These are phyloP conservation scores for Lepeophtheirus salmonis DNA, from an alignment of 1,140 invertebrate genomes.

Conservation along the genomic window DNA sequence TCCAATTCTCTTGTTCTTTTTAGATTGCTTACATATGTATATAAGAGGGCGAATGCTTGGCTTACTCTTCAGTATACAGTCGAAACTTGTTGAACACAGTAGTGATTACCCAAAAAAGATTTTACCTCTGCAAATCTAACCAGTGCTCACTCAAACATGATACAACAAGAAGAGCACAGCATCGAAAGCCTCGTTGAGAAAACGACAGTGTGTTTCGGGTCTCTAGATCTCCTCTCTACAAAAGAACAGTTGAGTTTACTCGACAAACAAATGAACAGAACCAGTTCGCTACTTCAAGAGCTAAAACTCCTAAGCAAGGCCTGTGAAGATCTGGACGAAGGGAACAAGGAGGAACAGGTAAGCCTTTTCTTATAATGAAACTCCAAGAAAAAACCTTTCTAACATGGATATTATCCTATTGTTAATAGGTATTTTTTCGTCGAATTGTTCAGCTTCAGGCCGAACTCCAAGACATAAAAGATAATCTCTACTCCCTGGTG, in stretches of 20 bases:
- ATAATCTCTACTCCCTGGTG: not conserved
- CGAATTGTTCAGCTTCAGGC: conserved; percentile 1
- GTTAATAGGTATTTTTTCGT: not conserved
- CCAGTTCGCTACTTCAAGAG: not conserved
- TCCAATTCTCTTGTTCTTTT: too few relatives aligned
- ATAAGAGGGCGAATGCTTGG: too few relatives aligned
- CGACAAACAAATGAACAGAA: not conserved
- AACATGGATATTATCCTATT: not conserved
- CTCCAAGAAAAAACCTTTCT: not conserved
- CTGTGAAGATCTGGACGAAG: not conserved
- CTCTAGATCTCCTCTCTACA: not conserved
- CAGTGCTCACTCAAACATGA: too few relatives aligned
- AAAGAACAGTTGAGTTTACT: not conserved
- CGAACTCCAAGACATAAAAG: conserved; percentile 10
- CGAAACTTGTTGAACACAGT: too few relatives aligned
- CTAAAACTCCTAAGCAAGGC: not conserved
- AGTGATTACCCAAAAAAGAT: too few relatives aligned
- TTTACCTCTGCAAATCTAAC: too few relatives aligned
- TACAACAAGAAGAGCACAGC: too few relatives aligned
- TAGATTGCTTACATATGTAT: too few relatives aligned
- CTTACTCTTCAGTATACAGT: too few relatives aligned
- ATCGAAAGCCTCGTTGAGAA: too few relatives aligned
- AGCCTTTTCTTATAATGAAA: too few relatives aligned
- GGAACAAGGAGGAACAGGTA: not conserved
- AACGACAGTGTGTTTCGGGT: not conserved